Conservation (phyloP, 2,797 vertebrate species). For the Moxostoma hubbsi region DNA sequence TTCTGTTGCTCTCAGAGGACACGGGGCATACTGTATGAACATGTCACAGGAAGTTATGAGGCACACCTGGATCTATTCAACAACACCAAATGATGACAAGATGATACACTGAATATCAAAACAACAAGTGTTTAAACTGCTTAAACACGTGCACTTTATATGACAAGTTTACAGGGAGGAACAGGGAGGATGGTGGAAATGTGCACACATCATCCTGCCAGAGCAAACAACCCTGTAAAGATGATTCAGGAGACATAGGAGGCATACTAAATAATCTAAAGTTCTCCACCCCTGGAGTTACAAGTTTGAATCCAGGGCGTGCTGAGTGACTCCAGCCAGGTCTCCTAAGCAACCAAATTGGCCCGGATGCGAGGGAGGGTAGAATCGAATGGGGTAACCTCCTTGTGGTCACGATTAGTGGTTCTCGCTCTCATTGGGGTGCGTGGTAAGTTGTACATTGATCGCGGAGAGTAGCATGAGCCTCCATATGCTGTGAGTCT, state of each 20-base stretch:
- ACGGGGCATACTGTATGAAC: slow-evolving; percentile 63
- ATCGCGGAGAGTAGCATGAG: too few relatives aligned
- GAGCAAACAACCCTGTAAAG: neutral
- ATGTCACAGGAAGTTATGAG: slow-evolving; percentile 66
- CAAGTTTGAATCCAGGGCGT: too few relatives aligned
- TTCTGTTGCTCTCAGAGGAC: slow-evolving; percentile 59
- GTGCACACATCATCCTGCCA: neutral
- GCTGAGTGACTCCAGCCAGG: too few relatives aligned
- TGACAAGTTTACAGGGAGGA: slow-evolving; percentile 3
- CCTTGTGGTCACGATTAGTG: too few relatives aligned
- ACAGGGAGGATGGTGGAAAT: neutral
- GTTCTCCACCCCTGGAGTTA: too few relatives aligned
- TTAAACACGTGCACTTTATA: slow-evolving; percentile 11
- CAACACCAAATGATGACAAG: slow-evolving; percentile 1
- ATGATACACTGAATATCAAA: slow-evolving; percentile 1
- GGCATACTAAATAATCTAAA: neutral
- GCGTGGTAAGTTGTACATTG: too few relatives aligned
- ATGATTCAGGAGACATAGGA: neutral
- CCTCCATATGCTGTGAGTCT: too few relatives aligned
- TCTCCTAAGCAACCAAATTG: too few relatives aligned
- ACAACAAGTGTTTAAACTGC: neutral
- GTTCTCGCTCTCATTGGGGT: too few relatives aligned
- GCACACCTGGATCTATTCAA: slow-evolving; percentile 72
- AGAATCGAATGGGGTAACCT: too few relatives aligned
- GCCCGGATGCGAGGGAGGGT: too few relatives aligned